Evolutionary conservation across 2,113 vertebrate genomes (phyloP), one percentile per base, ranked within the genome.

Genomic region (Gyps fulvus): DNA sequence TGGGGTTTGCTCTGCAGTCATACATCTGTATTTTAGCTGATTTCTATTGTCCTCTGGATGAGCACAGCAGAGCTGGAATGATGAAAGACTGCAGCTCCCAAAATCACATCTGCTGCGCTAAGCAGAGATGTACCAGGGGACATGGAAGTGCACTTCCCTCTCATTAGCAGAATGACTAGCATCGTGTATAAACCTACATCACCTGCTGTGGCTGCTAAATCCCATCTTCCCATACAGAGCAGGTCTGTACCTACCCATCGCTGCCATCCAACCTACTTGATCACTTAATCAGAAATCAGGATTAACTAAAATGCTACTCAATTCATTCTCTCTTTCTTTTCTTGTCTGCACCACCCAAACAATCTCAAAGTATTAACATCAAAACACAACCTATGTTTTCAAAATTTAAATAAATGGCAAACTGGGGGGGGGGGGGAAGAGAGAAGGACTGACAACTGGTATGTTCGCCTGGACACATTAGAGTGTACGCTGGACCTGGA

Each of bases 401-500:
- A 12, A 52, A 23, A 61, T 11, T 13, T 10, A 55, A 34, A 34
- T 12, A 36, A 29, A 45, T n/a, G 25, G n/a, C 59, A 94, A 84
- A 58, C 6, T 2, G 4, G 16, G 3, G 15, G 7, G 16, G 16
- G 13, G 12, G 36, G 36, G 36, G 36, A 36, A 36, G 16, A 4
- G 7, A 36, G 22, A 32, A 34, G 22, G 38, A 4, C 13, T 29
- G 54, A 8, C 15, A 73, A 19, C 22, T 38, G 45, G 59, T 0
- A 1, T 0, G 7, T 7, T 15, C 29, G 19, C 8, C 45, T 40
- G 42, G 55, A 13, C 36, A 52, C 5, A 1, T 3, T 10, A 3
- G 3, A 14, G 31, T 40, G 29, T 9, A 4, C 0, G 0, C 71
- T 10, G 10, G 8, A 8, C 31, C n/a, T 1, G 45, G 36, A 11